Percentiles rank a stretch among this genome's conserved stretches.
Evolutionary conservation across 1,140 invertebrate species (phyloP).

Genomic region (Piezodorus guildinii): DNA sequence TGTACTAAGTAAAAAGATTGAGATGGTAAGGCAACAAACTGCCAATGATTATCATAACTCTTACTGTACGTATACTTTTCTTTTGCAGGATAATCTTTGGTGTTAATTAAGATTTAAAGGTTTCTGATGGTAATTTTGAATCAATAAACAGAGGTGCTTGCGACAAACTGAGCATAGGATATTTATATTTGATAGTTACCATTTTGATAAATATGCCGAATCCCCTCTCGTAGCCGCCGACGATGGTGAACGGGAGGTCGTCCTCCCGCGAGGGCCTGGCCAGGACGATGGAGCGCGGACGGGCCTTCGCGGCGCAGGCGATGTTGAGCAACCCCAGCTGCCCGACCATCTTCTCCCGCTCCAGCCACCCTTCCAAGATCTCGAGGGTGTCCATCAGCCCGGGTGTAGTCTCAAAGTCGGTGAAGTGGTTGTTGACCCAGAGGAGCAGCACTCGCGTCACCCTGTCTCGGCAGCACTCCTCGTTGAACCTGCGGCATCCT

Average conservation of each 20-base stretch:
- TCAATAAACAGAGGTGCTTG: too few species aligned
- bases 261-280: conserved; percentile 85
- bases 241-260: conserved; percentile 81
- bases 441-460: conserved; percentile 89
- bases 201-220: conserved; percentile 93
- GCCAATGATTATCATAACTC: too few species aligned
- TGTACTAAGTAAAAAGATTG: too few species aligned
- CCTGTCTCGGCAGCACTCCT: conserved; percentile 70
- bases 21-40: too few species aligned
- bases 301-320: conserved; percentile 90
- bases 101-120: too few species aligned
- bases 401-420: conserved; percentile 94
- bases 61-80: too few species aligned
- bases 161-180: too few species aligned
- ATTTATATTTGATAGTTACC: conserved; percentile 32
- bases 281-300: conserved; percentile 79
- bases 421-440: conserved; percentile 99
- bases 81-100: too few species aligned
- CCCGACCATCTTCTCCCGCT: conserved; percentile 72
- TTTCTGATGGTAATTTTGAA: too few species aligned
- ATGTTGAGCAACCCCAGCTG: conserved; percentile 77
- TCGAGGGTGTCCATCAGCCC: conserved; percentile 95
- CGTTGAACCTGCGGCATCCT: conserved; percentile 54
- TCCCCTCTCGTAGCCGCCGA: conserved; percentile 82
- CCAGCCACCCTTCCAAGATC: conserved; percentile 75